These are phyloP conservation scores for Morpho helenor DNA, from an alignment of 2,888 invertebrate genomes.

Conservation along the genomic window DNA sequence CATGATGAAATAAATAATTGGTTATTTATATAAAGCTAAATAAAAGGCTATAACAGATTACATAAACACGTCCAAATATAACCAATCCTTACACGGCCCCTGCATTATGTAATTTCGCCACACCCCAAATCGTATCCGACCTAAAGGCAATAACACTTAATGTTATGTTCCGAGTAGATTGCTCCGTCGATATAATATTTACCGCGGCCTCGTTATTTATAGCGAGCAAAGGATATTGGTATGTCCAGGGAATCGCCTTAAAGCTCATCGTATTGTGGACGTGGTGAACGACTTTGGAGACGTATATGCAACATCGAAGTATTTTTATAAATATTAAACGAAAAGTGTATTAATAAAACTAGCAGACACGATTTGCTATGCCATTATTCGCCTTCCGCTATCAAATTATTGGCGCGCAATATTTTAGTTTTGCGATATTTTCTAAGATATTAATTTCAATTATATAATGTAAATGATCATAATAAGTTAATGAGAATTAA, in stretches of 20 bases:
- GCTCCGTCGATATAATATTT: conserved; percentile 61
- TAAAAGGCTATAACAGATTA: no score
- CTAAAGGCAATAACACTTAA: conserved; percentile 44
- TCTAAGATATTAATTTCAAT: no score
- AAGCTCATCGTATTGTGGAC: conserved; percentile 31
- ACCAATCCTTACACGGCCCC: conserved; percentile 12
- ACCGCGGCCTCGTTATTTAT: conserved; percentile 45
- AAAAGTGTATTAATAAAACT: no score
- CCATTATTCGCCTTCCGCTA: no score
- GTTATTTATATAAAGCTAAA: no score
- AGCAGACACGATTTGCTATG: no score
- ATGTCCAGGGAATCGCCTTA: conserved; percentile 35
- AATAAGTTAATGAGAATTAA: no score
- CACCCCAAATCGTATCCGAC: conserved; percentile 28
- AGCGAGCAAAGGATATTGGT: conserved; percentile 50
- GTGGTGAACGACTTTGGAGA: conserved; percentile 41
- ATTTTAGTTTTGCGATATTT: no score
- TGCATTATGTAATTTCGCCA: conserved; percentile 25
- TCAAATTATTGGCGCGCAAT: no score
- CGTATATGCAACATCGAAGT: conserved; percentile 29
- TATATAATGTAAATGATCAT: no score
- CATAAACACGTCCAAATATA: background rate
- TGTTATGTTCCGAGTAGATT: conserved; percentile 53
- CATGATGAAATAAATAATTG: no score
- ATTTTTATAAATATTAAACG: no score